These are phyloP conservation scores for Polyodon spathula DNA, from an alignment of 2,113 vertebrate species.

Conservation along the genomic window DNA sequence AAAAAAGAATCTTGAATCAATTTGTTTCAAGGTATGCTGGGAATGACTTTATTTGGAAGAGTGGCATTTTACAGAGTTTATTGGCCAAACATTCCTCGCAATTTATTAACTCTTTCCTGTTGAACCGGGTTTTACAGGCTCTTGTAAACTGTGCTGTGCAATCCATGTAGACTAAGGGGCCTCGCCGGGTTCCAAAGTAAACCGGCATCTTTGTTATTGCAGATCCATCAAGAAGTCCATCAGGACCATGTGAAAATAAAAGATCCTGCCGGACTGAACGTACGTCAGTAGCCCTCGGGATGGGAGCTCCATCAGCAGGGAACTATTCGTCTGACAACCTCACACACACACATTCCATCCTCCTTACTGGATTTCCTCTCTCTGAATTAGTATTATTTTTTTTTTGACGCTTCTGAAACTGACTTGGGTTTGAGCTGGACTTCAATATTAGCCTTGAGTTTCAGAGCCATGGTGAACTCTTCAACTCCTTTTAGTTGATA, in stretches of 20 bases:
- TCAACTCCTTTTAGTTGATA: too few species aligned
- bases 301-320: not conserved
- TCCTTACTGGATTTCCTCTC: not conserved
- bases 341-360: not conserved
- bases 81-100: not conserved
- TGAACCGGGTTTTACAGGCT: constrained; percentile 19
- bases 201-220: not conserved
- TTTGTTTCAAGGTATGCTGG: too few species aligned
- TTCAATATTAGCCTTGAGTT: too few species aligned
- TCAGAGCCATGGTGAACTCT: too few species aligned
- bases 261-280: not conserved
- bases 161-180: constrained; percentile 27
- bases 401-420: too few species aligned
- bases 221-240: not conserved
- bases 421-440: not conserved
- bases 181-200: constrained; percentile 16
- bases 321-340: not conserved
- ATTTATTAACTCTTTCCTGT: not conserved
- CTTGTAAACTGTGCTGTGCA: constrained; percentile 28
- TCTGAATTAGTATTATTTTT: not conserved
- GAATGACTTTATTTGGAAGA: too few species aligned
- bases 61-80: not conserved
- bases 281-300: not conserved
- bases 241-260: not conserved
- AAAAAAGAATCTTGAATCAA: too few species aligned